phyloP scores from a whole-genome alignment of 2,888 invertebrate species.

The Athetis lepigone region DNA sequence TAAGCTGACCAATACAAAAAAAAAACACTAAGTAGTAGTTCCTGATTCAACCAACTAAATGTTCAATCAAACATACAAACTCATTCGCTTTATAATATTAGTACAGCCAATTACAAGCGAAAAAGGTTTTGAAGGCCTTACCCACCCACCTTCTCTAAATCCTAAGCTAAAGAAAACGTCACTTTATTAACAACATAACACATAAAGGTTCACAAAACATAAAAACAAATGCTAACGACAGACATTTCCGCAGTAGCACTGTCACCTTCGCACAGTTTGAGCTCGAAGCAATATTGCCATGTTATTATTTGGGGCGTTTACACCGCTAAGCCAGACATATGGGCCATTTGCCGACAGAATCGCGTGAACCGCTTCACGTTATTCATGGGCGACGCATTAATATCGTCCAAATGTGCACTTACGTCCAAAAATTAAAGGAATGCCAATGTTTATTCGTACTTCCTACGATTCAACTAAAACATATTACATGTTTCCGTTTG shows the following conservation, averaged over 20 bases:
- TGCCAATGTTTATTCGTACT: constrained; percentile 62
- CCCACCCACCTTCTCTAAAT: not conserved
- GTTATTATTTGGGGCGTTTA: constrained; percentile 86
- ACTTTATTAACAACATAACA: constrained; percentile 23
- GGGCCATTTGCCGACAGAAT: constrained; percentile 85
- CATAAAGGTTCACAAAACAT: constrained; percentile 32
- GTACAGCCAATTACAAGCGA: not conserved
- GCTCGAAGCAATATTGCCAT: constrained; percentile 79
- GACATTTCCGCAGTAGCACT: constrained; percentile 49
- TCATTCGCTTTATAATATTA: no score
- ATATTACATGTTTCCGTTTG: constrained; percentile 9
- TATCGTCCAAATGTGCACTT: constrained; percentile 79
- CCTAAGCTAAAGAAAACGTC: constrained; percentile 5
- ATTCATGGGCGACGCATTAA: constrained; percentile 84
- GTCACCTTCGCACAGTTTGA: constrained; percentile 58
- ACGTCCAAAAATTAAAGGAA: constrained; percentile 77
- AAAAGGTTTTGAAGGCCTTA: not conserved
- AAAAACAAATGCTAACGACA: constrained; percentile 51
- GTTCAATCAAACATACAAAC: no score
- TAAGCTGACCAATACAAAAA: no score
- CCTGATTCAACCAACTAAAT: no score
- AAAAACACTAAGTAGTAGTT: no score
- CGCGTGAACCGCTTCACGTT: constrained; percentile 81
- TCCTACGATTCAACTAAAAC: constrained; percentile 21
- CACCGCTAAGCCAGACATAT: constrained; percentile 88